These are phyloP conservation scores for Carassius gibelio DNA, from an alignment of 2,113 vertebrate species.

Conservation along the genomic window DNA sequence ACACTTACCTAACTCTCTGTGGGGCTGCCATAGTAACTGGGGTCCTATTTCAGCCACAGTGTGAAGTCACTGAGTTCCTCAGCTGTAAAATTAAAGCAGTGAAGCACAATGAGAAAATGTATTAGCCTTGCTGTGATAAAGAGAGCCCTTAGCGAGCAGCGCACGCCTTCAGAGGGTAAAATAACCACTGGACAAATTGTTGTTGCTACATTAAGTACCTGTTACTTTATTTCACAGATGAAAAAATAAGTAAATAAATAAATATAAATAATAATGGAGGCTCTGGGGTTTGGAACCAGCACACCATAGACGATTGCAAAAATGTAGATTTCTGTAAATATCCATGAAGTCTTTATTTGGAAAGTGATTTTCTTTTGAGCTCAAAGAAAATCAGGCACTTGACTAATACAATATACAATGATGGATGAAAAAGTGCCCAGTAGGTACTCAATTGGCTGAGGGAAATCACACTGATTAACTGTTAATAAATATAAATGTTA, in stretches of 20 bases:
- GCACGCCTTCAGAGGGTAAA: conserved; percentile 91
- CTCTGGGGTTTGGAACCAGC: conserved; percentile 77
- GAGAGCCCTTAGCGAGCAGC: conserved; percentile 94
- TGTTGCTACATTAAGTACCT: conserved; percentile 99
- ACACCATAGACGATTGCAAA: conserved; percentile 60
- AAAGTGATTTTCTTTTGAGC: conserved; percentile 83
- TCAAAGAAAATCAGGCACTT: conserved; percentile 82
- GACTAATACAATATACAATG: conserved; percentile 92
- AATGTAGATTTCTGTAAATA: conserved; percentile 60
- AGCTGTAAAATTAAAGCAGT: conserved; percentile 99
- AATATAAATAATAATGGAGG: conserved; percentile 70
- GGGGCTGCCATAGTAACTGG: conserved; percentile 86
- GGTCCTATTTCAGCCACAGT: conserved; percentile 98
- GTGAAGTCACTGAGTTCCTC: conserved; percentile 93
- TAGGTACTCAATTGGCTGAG: conserved; percentile 78
- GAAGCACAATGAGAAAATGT: conserved; percentile 97
- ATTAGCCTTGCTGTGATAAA: conserved; percentile 99
- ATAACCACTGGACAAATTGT: conserved; percentile 99
- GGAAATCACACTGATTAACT: conserved; percentile 84
- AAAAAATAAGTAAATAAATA: conserved; percentile 62
- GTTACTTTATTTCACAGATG: conserved; percentile 93
- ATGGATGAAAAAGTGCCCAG: conserved; percentile 86
- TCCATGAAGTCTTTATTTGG: conserved; percentile 68
- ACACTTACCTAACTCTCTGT: conserved; percentile 91
- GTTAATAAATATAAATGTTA: conserved; percentile 75